A percentile compares a stretch with the other conserved stretches of the same genome.
These are phyloP conservation scores for Umimayanthus chanpuru DNA, from an alignment of 92 coral and sea anemone genomes.

Conservation along the genomic window DNA sequence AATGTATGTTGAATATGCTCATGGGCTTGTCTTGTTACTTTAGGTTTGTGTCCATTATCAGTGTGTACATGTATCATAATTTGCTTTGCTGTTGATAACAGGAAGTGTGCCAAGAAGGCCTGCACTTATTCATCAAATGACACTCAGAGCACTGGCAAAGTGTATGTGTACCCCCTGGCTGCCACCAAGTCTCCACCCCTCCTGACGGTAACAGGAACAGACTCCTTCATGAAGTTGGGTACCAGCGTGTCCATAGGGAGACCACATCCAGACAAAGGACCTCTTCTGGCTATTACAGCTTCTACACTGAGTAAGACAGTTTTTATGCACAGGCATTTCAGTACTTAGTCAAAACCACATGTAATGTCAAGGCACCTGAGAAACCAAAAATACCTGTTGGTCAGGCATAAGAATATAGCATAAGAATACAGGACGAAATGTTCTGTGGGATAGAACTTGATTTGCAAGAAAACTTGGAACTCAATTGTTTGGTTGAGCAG, in stretches of 20 bases:
- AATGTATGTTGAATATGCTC: too few relatives aligned
- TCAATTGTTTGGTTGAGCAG: too few relatives aligned
- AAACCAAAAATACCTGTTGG: too few relatives aligned
- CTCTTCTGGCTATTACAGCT: conserved; percentile 81
- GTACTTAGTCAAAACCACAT: too few relatives aligned
- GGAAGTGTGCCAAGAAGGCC: conserved; percentile 75
- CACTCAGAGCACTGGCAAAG: conserved; percentile 83
- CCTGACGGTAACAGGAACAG: conserved; percentile 74
- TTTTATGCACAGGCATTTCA: too few relatives aligned
- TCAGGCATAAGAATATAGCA: too few relatives aligned
- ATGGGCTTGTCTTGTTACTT: too few relatives aligned
- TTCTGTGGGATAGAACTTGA: too few relatives aligned
- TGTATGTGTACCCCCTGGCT: conserved; percentile 70
- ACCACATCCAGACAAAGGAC: conserved; percentile 54
- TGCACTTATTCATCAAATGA: conserved; percentile 84
- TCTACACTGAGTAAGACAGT: conserved; percentile 76
- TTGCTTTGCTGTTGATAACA: conserved; percentile 33
- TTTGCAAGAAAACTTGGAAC: too few relatives aligned
- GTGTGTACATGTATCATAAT: not conserved
- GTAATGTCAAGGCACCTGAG: too few relatives aligned
- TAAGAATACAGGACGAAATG: too few relatives aligned
- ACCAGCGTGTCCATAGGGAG: conserved; percentile 83
- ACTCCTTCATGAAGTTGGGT: conserved; percentile 84
- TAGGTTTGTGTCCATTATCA: not conserved
- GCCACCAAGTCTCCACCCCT: conserved; percentile 41